phyloP scores from a whole-genome alignment of 2,113 vertebrate species.

The Hylia prasina region DNA sequence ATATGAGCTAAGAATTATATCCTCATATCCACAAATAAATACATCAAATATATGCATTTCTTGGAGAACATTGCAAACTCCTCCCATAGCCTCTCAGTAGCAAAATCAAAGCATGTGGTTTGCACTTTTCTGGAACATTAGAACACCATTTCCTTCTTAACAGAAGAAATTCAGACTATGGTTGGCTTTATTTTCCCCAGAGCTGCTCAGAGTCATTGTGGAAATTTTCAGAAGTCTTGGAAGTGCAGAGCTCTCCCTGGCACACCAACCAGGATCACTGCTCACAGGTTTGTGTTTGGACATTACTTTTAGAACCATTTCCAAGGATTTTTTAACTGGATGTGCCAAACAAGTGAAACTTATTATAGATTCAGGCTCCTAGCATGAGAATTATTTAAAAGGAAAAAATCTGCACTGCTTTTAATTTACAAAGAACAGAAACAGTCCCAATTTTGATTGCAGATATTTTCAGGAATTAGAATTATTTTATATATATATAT shows the following conservation, averaged over 20 bases:
- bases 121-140: neutral
- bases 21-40: neutral
- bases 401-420: neutral
- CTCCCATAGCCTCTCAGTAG: neutral
- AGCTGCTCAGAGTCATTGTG: neutral
- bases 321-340: slow-evolving; percentile 13
- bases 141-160: neutral
- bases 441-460: neutral
- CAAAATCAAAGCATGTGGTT: neutral
- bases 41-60: neutral
- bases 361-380: neutral
- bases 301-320: slow-evolving; percentile 12
- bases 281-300: neutral
- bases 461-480: neutral
- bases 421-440: slow-evolving; percentile 2
- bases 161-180: neutral
- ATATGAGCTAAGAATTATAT: neutral
- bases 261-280: neutral
- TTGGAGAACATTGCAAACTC: neutral
- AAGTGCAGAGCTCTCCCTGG: neutral
- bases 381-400: neutral
- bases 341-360: slow-evolving; percentile 32
- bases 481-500: neutral
- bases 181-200: neutral
- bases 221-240: neutral